Percentiles rank a stretch among this genome's conserved stretches.
Conservation (phyloP, 2,113 vertebrate species). For the Pyxicephalus adspersus region DNA sequence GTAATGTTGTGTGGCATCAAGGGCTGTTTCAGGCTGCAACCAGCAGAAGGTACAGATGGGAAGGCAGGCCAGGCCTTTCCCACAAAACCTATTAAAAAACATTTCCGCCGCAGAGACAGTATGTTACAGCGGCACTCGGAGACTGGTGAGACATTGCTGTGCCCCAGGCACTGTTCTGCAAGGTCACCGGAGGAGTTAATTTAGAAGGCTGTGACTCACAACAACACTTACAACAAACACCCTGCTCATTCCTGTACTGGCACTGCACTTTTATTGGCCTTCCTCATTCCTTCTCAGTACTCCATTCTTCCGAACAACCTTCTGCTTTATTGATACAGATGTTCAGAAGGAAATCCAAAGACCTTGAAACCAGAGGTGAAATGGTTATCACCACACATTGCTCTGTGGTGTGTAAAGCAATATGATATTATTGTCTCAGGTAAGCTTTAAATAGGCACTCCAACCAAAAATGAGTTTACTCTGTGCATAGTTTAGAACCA, state of each 20-base stretch:
- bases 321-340: background rate
- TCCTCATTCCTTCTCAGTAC: background rate
- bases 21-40: slow-evolving; percentile 69
- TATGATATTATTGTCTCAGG: no score
- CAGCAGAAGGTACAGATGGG: slow-evolving; percentile 81
- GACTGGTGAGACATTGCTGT: slow-evolving; percentile 68
- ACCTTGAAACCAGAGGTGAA: no score
- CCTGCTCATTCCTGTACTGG: slow-evolving; percentile 4
- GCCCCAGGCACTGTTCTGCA: slow-evolving; percentile 70
- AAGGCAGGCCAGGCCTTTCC: slow-evolving; percentile 78
- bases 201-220: slow-evolving; percentile 62
- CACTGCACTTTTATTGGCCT: background rate
- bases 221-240: background rate
- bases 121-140: slow-evolving; percentile 67
- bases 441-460: no score
- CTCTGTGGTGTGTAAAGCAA: no score
- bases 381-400: no score
- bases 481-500: no score
- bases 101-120: slow-evolving; percentile 72
- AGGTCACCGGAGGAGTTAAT: slow-evolving; percentile 73
- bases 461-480: no score
- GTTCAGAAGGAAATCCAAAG: no score
- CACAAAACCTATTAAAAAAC: slow-evolving; percentile 76
- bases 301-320: background rate
- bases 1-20: slow-evolving; percentile 76